Conservation (phyloP, 2,888 invertebrate species). For the Diloba caeruleocephala region DNA sequence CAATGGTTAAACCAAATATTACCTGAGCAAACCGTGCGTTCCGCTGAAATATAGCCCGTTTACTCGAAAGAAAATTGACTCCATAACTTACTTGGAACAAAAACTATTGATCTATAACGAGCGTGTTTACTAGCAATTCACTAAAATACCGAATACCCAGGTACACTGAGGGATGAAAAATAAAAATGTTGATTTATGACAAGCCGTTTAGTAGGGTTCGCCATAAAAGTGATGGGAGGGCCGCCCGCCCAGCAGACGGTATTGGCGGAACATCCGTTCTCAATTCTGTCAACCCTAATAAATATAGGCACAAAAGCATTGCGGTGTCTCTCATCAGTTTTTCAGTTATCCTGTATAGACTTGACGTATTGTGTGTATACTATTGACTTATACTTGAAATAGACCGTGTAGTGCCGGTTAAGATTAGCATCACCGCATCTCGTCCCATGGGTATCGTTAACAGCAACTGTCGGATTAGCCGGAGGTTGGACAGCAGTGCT, state of each 20-base stretch:
- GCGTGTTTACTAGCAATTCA: slow-evolving; percentile 31
- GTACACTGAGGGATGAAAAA: slow-evolving; percentile 29
- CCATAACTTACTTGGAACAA: slow-evolving; percentile 16
- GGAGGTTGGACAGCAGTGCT: no score
- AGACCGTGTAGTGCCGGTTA: no score
- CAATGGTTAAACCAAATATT: no score
- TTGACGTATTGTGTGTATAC: neutral
- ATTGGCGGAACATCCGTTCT: slow-evolving; percentile 38
- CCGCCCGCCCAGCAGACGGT: slow-evolving; percentile 1
- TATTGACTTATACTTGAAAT: no score
- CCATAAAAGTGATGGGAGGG: slow-evolving; percentile 40
- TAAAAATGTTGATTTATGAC: slow-evolving; percentile 66
- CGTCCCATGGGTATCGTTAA: no score
- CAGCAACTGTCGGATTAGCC: no score
- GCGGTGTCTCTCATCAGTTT: slow-evolving; percentile 16
- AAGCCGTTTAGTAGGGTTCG: slow-evolving; percentile 51
- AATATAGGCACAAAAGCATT: slow-evolving; percentile 33
- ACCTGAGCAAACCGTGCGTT: neutral
- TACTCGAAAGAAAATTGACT: slow-evolving; percentile 22
- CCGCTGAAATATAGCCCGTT: slow-evolving; percentile 22
- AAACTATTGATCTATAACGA: slow-evolving; percentile 19
- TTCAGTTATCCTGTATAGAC: slow-evolving; percentile 20
- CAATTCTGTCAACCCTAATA: slow-evolving; percentile 51
- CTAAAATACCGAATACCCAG: slow-evolving; percentile 35
- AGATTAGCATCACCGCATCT: no score